Evolutionary conservation across 2,113 vertebrate genomes (phyloP).

Genomic region (Telmatochromis sp.): DNA sequence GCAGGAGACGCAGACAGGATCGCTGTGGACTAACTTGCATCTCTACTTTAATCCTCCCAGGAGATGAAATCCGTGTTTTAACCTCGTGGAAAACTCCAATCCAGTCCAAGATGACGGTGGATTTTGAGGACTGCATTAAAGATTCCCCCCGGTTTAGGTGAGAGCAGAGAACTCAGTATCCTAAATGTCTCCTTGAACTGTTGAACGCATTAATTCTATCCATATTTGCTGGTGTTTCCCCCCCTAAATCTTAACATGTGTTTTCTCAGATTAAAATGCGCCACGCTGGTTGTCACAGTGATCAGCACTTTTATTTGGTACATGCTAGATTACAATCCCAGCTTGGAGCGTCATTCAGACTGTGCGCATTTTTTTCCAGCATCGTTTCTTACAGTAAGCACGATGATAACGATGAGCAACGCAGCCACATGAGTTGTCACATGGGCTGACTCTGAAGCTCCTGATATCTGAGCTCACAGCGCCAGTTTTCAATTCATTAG

Average conservation of each 20-base stretch:
- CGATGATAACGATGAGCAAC: neutral
- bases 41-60: neutral
- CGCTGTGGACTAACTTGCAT: conserved; percentile 29
- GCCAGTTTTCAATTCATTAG: neutral
- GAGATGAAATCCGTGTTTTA: conserved; percentile 65
- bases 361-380: neutral
- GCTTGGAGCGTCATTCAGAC: neutral
- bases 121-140: conserved; percentile 78
- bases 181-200: neutral
- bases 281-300: neutral
- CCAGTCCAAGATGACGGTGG: conserved; percentile 73
- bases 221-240: neutral
- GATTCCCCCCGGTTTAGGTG: conserved; percentile 77
- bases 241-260: neutral
- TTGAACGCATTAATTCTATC: neutral
- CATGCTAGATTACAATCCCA: neutral
- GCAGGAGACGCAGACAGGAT: neutral
- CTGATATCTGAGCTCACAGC: neutral
- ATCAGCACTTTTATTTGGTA: neutral
- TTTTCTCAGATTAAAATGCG: neutral
- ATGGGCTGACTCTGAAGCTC: neutral
- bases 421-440: conserved; percentile 28
- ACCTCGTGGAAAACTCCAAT: conserved; percentile 6
- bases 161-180: neutral
- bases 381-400: neutral